Evolutionary conservation across 2,888 invertebrate species (phyloP).

Genomic region (Melanchra persicariae): DNA sequence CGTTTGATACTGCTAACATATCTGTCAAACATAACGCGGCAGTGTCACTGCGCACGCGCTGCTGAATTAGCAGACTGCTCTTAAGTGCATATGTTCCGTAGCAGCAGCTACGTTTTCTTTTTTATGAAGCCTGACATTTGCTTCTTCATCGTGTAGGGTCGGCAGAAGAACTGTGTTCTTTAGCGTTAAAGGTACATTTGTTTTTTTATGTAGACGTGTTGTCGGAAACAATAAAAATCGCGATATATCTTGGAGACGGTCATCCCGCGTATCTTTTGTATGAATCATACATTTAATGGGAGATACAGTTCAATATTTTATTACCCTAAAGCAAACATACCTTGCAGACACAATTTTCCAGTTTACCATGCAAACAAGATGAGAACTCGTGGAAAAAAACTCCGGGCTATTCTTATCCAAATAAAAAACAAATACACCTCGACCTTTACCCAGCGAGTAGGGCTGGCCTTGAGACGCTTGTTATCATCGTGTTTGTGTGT

Average conservation of each 20-base stretch:
- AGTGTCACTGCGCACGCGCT: slow-evolving; percentile 24
- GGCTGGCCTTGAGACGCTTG: slow-evolving; percentile 81
- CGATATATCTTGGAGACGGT: not conserved
- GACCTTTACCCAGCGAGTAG: slow-evolving; percentile 85
- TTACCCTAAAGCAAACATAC: slow-evolving; percentile 6
- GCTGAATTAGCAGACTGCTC: slow-evolving; percentile 21
- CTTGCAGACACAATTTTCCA: slow-evolving; percentile 45
- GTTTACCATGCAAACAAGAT: slow-evolving; percentile 48
- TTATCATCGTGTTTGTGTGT: slow-evolving; percentile 81
- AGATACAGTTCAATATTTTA: slow-evolving; percentile 3
- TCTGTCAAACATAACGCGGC: slow-evolving; percentile 35
- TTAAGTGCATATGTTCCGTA: slow-evolving; percentile 9
- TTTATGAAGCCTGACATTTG: not conserved
- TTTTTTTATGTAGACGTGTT: not conserved
- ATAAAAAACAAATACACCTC: slow-evolving; percentile 75
- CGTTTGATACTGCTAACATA: slow-evolving; percentile 38
- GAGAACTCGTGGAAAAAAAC: slow-evolving; percentile 67
- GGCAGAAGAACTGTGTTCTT: not conserved
- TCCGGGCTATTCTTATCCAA: slow-evolving; percentile 63
- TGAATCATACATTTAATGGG: slow-evolving; percentile 6
- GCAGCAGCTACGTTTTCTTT: slow-evolving; percentile 14
- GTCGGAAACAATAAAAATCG: slow-evolving; percentile 3
- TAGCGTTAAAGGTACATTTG: not conserved
- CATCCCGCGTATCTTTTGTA: not conserved
- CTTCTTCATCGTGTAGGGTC: not conserved